These are phyloP conservation scores for Phyllostomus hastatus DNA, from an alignment of 2,113 vertebrate species.

Conservation along the genomic window DNA sequence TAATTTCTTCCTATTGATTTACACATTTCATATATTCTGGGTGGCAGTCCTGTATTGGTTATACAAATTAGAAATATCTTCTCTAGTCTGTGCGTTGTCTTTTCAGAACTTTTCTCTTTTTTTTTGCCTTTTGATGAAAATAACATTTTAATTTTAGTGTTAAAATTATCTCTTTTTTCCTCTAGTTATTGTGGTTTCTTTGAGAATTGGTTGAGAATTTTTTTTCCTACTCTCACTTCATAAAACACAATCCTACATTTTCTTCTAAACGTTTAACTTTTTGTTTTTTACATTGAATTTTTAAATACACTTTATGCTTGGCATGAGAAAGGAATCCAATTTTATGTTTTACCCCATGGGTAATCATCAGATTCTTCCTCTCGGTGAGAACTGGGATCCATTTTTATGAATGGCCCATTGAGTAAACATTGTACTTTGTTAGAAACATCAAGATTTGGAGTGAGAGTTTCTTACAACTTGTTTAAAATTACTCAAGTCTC, in stretches of 20 bases:
- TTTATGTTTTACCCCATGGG: neutral
- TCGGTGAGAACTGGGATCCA: neutral
- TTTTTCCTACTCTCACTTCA: neutral
- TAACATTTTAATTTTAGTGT: neutral
- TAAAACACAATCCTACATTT: neutral
- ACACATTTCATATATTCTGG: neutral
- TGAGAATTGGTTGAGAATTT: neutral
- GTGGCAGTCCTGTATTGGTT: neutral
- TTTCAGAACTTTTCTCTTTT: neutral
- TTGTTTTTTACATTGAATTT: neutral
- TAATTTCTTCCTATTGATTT: neutral
- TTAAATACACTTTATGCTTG: neutral
- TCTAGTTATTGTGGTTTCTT: neutral
- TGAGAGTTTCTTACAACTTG: neutral
- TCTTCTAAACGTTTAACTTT: neutral
- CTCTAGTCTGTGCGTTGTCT: neutral
- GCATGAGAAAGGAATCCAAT: neutral
- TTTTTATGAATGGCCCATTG: neutral
- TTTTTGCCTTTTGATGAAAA: neutral
- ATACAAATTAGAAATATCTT: neutral
- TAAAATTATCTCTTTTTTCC: neutral
- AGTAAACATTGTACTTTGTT: neutral
- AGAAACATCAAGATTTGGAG: neutral
- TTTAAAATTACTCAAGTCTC: neutral
- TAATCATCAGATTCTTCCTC: neutral